Conservation (phyloP, 2,113 vertebrate species). For the Pseudorhombus dupliciocellatus region DNA sequence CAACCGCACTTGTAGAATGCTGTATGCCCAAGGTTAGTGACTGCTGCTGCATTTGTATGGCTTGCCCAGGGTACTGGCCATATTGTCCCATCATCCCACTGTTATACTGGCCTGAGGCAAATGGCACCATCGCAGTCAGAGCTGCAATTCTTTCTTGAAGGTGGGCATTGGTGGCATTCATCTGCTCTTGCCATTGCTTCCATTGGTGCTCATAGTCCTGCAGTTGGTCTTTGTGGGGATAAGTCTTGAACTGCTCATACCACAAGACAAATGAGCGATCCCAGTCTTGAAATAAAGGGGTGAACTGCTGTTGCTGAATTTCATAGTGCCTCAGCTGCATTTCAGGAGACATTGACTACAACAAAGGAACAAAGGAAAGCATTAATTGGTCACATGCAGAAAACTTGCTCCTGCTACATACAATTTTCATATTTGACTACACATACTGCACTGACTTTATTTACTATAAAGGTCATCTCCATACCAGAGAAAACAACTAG, state of each 20-base stretch:
- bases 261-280: slow-evolving; percentile 90
- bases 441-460: neutral
- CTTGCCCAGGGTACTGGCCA: slow-evolving; percentile 79
- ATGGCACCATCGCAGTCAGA: slow-evolving; percentile 88
- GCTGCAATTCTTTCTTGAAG: slow-evolving; percentile 90
- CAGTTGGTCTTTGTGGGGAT: slow-evolving; percentile 97
- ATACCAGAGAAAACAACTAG: neutral
- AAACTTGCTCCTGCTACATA: neutral
- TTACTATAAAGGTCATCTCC: neutral
- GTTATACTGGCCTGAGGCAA: slow-evolving; percentile 77
- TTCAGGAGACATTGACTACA: slow-evolving; percentile 90
- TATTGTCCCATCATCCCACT: slow-evolving; percentile 84
- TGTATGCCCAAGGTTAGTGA: slow-evolving; percentile 73
- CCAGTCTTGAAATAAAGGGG: slow-evolving; percentile 92
- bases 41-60: slow-evolving; percentile 60
- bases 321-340: slow-evolving; percentile 92
- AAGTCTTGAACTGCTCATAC: slow-evolving; percentile 93
- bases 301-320: slow-evolving; percentile 92
- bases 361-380: slow-evolving; percentile 25
- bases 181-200: slow-evolving; percentile 98
- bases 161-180: slow-evolving; percentile 91
- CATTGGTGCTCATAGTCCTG: slow-evolving; percentile 95
- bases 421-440: neutral
- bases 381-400: neutral
- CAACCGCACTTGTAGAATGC: slow-evolving; percentile 37